Percentiles rank a stretch among this genome's conserved stretches.
These are phyloP conservation scores for Ophion obscuratus DNA, from an alignment of 2,888 invertebrate species.

Conservation along the genomic window DNA sequence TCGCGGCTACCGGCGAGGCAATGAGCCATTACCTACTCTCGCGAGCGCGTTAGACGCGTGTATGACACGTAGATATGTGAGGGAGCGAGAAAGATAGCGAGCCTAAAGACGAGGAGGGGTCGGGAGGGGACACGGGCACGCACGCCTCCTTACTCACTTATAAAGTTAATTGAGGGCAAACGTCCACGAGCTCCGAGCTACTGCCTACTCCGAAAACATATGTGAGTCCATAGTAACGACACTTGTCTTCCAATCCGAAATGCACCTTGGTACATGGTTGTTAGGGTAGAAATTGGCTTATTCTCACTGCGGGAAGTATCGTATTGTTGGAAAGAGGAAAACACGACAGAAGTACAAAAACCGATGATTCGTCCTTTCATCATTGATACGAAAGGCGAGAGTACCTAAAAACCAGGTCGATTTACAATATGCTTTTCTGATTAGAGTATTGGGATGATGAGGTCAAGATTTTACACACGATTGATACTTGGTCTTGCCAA, in stretches of 20 bases:
- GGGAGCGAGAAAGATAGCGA: constrained; percentile 42
- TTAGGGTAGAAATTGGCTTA: constrained; percentile 39
- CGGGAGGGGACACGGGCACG: constrained; percentile 74
- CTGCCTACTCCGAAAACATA: constrained; percentile 82
- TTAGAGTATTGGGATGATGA: not conserved
- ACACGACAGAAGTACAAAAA: not conserved
- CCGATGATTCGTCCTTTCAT: not conserved
- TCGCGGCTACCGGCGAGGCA: constrained; percentile 54
- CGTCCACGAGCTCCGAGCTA: constrained; percentile 79
- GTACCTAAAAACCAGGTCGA: not conserved
- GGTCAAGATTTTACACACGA: not conserved
- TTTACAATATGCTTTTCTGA: not conserved
- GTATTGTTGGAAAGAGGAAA: too few species aligned
- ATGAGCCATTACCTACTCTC: constrained; percentile 64
- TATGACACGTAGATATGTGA: constrained; percentile 19
- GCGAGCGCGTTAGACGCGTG: constrained; percentile 55
- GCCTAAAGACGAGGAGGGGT: constrained; percentile 33
- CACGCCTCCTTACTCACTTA: constrained; percentile 84
- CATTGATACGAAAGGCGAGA: not conserved
- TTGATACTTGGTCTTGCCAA: not conserved
- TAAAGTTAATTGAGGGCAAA: constrained; percentile 84
- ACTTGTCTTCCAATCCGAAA: constrained; percentile 39
- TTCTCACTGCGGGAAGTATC: not conserved
- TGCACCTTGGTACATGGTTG: constrained; percentile 19
- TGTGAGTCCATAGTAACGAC: constrained; percentile 61